These are phyloP conservation scores for Luffia ferchaultella DNA, from an alignment of 2,888 invertebrate species.

Conservation along the genomic window DNA sequence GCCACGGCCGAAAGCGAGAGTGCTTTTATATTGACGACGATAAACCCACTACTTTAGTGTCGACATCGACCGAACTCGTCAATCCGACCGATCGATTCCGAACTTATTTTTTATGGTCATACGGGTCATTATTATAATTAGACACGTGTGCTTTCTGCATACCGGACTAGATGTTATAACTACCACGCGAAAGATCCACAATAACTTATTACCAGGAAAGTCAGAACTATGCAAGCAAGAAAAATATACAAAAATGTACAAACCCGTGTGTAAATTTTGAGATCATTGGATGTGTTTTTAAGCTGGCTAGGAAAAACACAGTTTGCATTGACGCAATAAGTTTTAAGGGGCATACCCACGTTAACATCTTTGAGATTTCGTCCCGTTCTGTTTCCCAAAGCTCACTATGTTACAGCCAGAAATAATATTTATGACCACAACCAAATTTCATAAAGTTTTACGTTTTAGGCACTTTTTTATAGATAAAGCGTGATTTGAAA, in stretches of 20 bases:
- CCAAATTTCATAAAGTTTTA: too few species aligned
- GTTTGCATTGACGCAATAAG: too few species aligned
- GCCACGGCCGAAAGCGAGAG: conserved; percentile 51
- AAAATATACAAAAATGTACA: conserved; percentile 19
- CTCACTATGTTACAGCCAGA: too few species aligned
- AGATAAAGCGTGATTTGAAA: too few species aligned
- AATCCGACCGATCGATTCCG: conserved; percentile 25
- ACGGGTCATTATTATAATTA: conserved; percentile 18
- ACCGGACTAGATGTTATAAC: not conserved
- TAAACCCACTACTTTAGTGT: conserved; percentile 50
- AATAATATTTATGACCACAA: too few species aligned
- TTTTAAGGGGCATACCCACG: too few species aligned
- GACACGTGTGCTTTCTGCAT: not conserved
- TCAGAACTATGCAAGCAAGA: conserved; percentile 34
- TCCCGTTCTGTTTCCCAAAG: too few species aligned
- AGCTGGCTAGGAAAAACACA: too few species aligned
- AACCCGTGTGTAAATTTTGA: not conserved
- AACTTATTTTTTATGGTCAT: conserved; percentile 25
- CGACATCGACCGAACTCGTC: conserved; percentile 30
- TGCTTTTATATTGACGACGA: conserved; percentile 53
- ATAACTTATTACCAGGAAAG: conserved; percentile 37
- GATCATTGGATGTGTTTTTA: too few species aligned
- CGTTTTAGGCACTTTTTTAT: too few species aligned
- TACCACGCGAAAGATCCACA: not conserved
- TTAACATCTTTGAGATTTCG: too few species aligned